Conservation (phyloP, 2,888 invertebrate genomes). For the Brachyopa scutellaris region DNA sequence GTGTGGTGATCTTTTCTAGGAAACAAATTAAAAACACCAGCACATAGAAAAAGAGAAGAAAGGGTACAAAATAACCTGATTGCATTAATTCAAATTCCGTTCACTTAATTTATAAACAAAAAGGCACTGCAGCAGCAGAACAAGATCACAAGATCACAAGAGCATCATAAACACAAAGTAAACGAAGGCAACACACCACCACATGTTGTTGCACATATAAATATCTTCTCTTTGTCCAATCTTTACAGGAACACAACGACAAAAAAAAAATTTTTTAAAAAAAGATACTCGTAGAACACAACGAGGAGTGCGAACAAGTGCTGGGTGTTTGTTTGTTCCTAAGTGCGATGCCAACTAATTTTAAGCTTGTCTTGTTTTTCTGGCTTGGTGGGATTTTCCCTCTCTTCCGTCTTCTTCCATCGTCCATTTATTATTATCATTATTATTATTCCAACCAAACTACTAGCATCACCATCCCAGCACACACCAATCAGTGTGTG, state of each 20-base stretch:
- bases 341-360: slow-evolving; percentile 71
- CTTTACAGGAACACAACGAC: slow-evolving; percentile 36
- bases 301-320: slow-evolving; percentile 65
- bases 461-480: background rate
- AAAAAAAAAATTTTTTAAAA: slow-evolving; percentile 14
- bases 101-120: slow-evolving; percentile 67
- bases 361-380: slow-evolving; percentile 72
- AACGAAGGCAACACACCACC: slow-evolving; percentile 26
- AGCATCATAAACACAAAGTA: slow-evolving; percentile 15
- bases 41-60: slow-evolving; percentile 18
- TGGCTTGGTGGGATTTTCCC: slow-evolving; percentile 63
- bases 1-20: slow-evolving; percentile 42
- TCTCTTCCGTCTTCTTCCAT: background rate
- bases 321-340: slow-evolving; percentile 58
- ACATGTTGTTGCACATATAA: slow-evolving; percentile 59
- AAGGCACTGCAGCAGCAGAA: slow-evolving; percentile 31
- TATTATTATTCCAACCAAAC: slow-evolving; percentile 56
- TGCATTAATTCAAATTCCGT: slow-evolving; percentile 71
- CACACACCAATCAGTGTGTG: slow-evolving; percentile 59
- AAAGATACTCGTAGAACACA: slow-evolving; percentile 30
- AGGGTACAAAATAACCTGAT: slow-evolving; percentile 26
- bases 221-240: slow-evolving; percentile 56
- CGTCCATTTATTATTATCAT: slow-evolving; percentile 61
- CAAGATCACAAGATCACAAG: slow-evolving; percentile 44
- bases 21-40: slow-evolving; percentile 65